Evolutionary conservation across 2,888 invertebrate genomes (phyloP).

Genomic region (Tipula confusa): DNA sequence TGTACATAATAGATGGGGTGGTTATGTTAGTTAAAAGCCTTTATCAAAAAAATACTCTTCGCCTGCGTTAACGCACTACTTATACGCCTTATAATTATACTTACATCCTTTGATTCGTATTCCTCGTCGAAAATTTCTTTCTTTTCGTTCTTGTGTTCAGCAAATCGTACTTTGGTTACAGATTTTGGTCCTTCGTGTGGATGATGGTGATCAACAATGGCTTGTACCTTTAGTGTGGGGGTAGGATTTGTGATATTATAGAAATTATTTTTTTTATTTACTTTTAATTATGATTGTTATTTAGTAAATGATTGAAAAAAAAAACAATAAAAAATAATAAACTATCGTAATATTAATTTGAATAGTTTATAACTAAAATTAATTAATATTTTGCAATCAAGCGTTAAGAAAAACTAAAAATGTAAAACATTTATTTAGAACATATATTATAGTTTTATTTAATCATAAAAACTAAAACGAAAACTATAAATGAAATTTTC

Average conservation of each 20-base stretch:
- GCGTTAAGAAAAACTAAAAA: neutral
- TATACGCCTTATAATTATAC: neutral
- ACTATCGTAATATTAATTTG: neutral
- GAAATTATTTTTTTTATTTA: neutral
- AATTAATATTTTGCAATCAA: neutral
- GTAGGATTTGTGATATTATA: constrained; percentile 7
- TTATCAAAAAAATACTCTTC: neutral
- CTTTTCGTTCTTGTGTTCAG: constrained; percentile 55
- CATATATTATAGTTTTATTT: neutral
- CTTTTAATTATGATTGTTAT: neutral
- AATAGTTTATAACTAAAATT: neutral
- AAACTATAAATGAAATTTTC: constrained; percentile 32
- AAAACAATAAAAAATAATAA: constrained; percentile 3
- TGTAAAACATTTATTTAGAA: constrained; percentile 13
- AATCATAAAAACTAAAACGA: neutral
- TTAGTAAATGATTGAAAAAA: neutral
- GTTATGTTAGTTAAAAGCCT: neutral
- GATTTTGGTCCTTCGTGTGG: constrained; percentile 62
- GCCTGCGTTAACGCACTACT: neutral
- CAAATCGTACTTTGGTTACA: constrained; percentile 81
- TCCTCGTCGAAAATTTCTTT: constrained; percentile 33
- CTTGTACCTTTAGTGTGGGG: constrained; percentile 69
- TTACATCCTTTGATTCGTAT: constrained; percentile 31
- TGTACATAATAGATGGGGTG: neutral
- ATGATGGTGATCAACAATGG: constrained; percentile 87